These are phyloP conservation scores for Craseonycteris thonglongyai DNA, from an alignment of 2,113 vertebrate genomes.

Conservation along the genomic window DNA sequence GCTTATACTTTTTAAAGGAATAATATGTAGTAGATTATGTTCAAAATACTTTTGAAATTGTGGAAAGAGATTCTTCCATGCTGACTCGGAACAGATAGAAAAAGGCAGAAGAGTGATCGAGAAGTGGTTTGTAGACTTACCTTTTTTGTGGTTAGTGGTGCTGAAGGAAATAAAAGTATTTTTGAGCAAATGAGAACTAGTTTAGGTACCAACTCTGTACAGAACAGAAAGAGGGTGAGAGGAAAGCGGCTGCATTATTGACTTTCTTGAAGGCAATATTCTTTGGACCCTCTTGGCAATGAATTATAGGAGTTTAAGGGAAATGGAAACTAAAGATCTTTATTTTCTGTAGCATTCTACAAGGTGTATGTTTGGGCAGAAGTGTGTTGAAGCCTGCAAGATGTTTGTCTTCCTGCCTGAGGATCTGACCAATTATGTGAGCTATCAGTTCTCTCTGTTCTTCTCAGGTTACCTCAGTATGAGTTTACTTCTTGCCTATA, in stretches of 20 bases:
- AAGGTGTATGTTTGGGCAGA: not conserved
- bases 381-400: not conserved
- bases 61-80: not conserved
- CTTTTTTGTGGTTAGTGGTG: not conserved
- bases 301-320: not conserved
- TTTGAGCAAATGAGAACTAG: not conserved
- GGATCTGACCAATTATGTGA: not conserved
- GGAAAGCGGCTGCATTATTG: not conserved
- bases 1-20: conserved; percentile 33
- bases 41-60: conserved; percentile 30
- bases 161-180: not conserved
- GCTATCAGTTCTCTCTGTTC: not conserved
- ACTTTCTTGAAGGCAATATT: not conserved
- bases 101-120: not conserved
- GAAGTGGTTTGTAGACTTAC: not conserved
- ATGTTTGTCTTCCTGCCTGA: not conserved
- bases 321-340: not conserved
- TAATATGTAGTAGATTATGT: not conserved
- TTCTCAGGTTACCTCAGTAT: not conserved
- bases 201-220: not conserved
- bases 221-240: not conserved
- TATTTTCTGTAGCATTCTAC: not conserved
- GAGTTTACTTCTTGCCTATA: not conserved
- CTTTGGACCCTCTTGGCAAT: not conserved
- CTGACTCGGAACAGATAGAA: not conserved